A percentile compares a stretch with the other conserved stretches of the same genome.
Conservation (phyloP, 2,113 vertebrate genomes). For the Delphinapterus leucas region DNA sequence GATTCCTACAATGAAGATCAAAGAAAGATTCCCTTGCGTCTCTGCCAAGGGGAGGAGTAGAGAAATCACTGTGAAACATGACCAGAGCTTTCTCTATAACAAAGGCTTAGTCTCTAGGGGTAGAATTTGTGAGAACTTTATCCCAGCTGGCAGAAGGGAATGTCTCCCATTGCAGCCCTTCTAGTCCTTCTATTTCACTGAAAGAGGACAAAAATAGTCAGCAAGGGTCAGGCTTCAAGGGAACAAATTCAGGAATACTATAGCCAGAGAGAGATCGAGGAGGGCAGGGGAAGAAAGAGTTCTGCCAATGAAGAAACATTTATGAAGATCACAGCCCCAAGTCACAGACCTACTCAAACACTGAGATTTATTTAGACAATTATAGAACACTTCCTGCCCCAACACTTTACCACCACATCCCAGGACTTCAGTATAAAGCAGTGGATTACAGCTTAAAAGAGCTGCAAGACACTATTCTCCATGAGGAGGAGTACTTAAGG, state of each 20-base stretch:
- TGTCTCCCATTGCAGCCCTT: not conserved
- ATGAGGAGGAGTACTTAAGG: not conserved
- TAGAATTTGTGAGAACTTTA: not conserved
- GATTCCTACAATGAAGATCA: not conserved
- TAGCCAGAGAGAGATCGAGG: not conserved
- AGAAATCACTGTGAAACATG: not conserved
- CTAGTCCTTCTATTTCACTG: not conserved
- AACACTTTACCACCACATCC: not conserved
- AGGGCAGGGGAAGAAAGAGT: not conserved
- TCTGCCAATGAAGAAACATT: not conserved
- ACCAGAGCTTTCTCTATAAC: not conserved
- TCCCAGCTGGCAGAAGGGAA: not conserved
- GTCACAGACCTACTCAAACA: not conserved
- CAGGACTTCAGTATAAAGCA: not conserved
- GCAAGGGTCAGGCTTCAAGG: not conserved
- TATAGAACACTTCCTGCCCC: not conserved
- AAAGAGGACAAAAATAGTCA: not conserved
- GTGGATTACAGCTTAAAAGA: not conserved
- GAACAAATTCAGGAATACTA: not conserved
- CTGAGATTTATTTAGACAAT: not conserved
- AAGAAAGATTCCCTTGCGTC: not conserved
- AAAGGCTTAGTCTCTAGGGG: not conserved
- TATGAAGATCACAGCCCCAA: not conserved
- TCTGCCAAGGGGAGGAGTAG: not conserved
- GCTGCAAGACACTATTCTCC: not conserved